phyloP scores from a whole-genome alignment of 1,140 invertebrate genomes.

The Macrosteles quadrilineatus region DNA sequence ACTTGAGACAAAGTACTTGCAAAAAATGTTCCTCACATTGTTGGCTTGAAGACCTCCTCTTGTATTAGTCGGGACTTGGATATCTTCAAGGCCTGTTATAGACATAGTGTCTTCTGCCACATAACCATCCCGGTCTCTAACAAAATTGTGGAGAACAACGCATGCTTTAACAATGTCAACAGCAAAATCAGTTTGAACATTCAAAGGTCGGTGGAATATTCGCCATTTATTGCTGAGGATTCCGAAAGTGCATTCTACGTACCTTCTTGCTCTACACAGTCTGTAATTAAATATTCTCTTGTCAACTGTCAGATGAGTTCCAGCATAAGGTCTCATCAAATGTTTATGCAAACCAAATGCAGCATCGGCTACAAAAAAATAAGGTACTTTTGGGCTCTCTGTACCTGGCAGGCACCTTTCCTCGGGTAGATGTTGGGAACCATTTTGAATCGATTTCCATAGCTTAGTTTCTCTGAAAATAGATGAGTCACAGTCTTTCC shows the following conservation, averaged over 20 bases:
- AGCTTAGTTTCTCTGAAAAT: constrained; percentile 41
- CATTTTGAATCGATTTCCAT: constrained; percentile 38
- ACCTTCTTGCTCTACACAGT: constrained; percentile 41
- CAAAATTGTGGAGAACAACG: constrained; percentile 41
- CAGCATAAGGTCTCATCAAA: constrained; percentile 47
- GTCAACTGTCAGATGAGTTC: constrained; percentile 35
- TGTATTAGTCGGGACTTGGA: background rate
- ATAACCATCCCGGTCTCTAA: constrained; percentile 36
- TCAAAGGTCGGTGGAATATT: constrained; percentile 43
- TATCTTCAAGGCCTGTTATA: constrained; percentile 32
- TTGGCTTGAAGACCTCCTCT: constrained; percentile 23
- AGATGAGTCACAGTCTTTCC: constrained; percentile 47
- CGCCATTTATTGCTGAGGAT: constrained; percentile 44
- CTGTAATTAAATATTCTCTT: constrained; percentile 50
- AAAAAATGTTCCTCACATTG: constrained; percentile 23
- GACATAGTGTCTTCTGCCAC: constrained; percentile 30
- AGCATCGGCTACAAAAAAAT: constrained; percentile 48
- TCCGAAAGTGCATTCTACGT: constrained; percentile 45
- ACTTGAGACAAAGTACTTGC: constrained; percentile 15
- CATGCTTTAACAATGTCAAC: constrained; percentile 41
- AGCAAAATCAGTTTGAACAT: constrained; percentile 40
- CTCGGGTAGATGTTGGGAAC: constrained; percentile 30
- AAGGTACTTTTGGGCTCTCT: constrained; percentile 35
- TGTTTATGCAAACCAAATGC: constrained; percentile 47
- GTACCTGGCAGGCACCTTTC: constrained; percentile 34